A percentile compares a stretch with the other conserved stretches of the same genome.
Evolutionary conservation across 2,797 vertebrate species (phyloP).

Genomic region (Premnoplex brunnescens): DNA sequence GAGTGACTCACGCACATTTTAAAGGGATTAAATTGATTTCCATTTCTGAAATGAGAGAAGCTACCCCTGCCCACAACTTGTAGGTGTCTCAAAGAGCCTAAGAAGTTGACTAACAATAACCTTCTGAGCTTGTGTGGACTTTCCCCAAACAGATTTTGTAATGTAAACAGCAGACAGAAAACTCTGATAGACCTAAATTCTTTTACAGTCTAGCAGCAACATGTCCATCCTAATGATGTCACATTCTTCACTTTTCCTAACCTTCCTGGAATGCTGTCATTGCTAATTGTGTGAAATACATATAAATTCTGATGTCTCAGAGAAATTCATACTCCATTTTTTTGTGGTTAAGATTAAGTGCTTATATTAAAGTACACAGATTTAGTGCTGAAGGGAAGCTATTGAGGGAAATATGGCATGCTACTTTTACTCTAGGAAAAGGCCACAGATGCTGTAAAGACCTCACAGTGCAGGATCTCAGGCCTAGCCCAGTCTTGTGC

Average conservation of each 20-base stretch:
- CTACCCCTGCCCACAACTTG: not conserved
- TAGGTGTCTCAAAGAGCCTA: not conserved
- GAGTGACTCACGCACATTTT: not conserved
- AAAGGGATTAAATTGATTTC: not conserved
- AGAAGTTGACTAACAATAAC: not conserved
- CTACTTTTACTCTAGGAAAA: not conserved
- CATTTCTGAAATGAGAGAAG: not conserved
- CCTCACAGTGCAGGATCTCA: not conserved
- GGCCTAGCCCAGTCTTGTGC: not conserved
- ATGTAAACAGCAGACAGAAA: not conserved
- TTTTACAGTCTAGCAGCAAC: not conserved
- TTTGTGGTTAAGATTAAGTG: not conserved
- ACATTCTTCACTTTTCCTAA: not conserved
- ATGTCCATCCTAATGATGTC: not conserved
- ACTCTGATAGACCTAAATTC: not conserved
- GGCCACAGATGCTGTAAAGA: fast-evolving
- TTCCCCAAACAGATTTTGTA: not conserved
- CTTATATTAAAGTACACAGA: not conserved
- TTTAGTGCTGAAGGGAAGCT: not conserved
- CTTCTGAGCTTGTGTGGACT: not conserved
- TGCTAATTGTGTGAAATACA: not conserved
- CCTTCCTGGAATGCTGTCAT: not conserved
- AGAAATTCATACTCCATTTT: not conserved
- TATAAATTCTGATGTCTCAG: not conserved
- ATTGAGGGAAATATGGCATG: not conserved